Evolutionary conservation across 2,888 invertebrate genomes (phyloP), one percentile per base, ranked within the genome.

Genomic region (Tryphoninae sp.): DNA sequence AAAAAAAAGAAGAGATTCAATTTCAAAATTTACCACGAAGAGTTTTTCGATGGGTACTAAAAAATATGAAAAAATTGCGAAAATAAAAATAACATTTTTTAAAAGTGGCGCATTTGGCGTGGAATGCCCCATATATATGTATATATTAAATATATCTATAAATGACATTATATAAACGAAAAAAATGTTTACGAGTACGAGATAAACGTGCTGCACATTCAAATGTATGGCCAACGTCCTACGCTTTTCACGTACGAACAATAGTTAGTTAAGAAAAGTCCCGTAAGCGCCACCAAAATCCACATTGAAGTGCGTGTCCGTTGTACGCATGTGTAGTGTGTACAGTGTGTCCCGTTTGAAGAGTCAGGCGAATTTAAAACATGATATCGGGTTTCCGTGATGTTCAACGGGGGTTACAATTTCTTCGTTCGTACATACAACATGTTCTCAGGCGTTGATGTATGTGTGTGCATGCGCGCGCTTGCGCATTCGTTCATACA

Each of bases 141-240:
- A 71, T 71, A 76, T 71, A 71, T 80, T 40, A 72, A 58, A 77
- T 62, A 69, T 59, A 80, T 62, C 58, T 68, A 78, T 72, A 53
- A 75, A 81, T 78, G 49, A 72, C 78, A 75, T 78, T 81, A 78
- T 78, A 74, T 71, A 81, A 74, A 81, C 71, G 72, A 72, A 76
- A 68, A 75, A 75, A 73, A 81, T 19, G 19, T 73, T 73, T 19
- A 73, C 68, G 67, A 78, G 71, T 75, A 62, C 81, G 61, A 74
- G 23, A 78, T 40, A 51, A 53, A 61, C 9, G 22, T 64, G 62
- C 19, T 59, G 33, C n/a, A 59, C 65, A 40, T 68, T 72, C 3
- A 51, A 45, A 68, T 64, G 55, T 55, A 69, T 74, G 59, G 69
- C 69, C 19, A 26, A 64, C 51, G 2, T 73, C 55, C 55, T 42